Base-by-base conservation (phyloP, 2,888 invertebrate genomes). In the Nezara viridula region DNA sequence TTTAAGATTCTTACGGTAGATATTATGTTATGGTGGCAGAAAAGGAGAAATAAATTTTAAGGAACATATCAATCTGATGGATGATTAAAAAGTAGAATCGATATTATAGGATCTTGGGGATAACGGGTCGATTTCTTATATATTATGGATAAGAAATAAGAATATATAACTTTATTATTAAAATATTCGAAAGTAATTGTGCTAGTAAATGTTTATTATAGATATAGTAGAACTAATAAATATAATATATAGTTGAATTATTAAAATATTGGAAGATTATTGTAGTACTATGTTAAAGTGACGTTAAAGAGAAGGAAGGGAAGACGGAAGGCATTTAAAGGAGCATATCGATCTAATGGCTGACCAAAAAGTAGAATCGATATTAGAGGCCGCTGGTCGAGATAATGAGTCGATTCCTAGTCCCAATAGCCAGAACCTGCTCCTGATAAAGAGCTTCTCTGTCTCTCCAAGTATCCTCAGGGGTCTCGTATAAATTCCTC, bases 321-420 rank as follows among this genome's bases (percentile, higher is more conserved):
- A 73, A 37, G 16, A 73, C 32, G 66, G 66, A 73, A 73, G 32
- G 9, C 5, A 73, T 73, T 73, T 73, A 73, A 73, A 73, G 66
- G 37, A 2, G 37, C 32, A 37, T 73, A 73, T 73, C 66, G 66
- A 73, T 73, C 66, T 73, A 73, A 73, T 73, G 37, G 21, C 5
- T 37, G 7, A 73, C 37, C 27, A 32, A 73, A 73, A 73, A 37
- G 66, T 73, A 73, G 32, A 73, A 81, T 81, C 44, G 44, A 81
- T 81, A 44, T 24, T 47, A 44, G 81, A n/a, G 81, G 44, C 81
- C 40, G 10, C n/a, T 40, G 81, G 21, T 77, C 40, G 81, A 81
- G 81, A 44, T 81, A 81, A 81, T 81, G 44, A 81, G 81, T 44
- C 81, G 24, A 81, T 81, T 47, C 37, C 81, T 47, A 81, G 81